Base-by-base conservation (phyloP, 1,140 invertebrate species). In the Rhagoletis zephyria region DNA sequence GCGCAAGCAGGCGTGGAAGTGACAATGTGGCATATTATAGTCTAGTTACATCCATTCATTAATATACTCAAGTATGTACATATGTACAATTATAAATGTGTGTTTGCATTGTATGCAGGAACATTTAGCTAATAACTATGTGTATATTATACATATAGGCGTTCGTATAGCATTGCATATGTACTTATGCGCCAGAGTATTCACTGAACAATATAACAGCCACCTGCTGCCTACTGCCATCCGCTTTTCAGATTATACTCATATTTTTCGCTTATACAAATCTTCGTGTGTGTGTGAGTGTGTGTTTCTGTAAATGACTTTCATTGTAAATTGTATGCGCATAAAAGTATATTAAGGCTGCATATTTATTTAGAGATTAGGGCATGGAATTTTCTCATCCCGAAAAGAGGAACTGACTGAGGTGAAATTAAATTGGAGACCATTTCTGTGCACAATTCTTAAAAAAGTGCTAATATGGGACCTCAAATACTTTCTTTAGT, bases 31-130 rank as follows among this genome's bases (percentile, higher is more conserved):
- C 74, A 9, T 51, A 19, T 19, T 19, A 10, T 59, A 81, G n/a
- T 81, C 16, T 81, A 12, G 45, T 56, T 19, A n/a, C 74, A 81
- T 81, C 74, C 48, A 9, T 81, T 56, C 48, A 56, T 81, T 81
- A 51, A 81, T 56, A 56, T 42, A 16, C 70, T 19, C 48, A 6
- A 2, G 7, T 56, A n/a, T 74, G 67, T 45, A 4, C 45, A 4
- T 65, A 1, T 74, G 12, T 14, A 74, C n/a, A 30, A 30, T 30
- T 30, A 30, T 30, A 16, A 16, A 14, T n/a, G 14, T 74, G 42
- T 70, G 40, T 70, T n/a, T 9, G 64, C 30, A 14, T 42, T 48
- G 6, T 30, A 30, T 30, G 30, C 30, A 30, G 30, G 30, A 30
- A 30, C 30, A 30, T 30, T 30, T 30, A 30, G 30, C 30, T 30